These are phyloP conservation scores for Lordiphosa clarofinis DNA, from an alignment of 1,140 invertebrate genomes.

Conservation along the genomic window DNA sequence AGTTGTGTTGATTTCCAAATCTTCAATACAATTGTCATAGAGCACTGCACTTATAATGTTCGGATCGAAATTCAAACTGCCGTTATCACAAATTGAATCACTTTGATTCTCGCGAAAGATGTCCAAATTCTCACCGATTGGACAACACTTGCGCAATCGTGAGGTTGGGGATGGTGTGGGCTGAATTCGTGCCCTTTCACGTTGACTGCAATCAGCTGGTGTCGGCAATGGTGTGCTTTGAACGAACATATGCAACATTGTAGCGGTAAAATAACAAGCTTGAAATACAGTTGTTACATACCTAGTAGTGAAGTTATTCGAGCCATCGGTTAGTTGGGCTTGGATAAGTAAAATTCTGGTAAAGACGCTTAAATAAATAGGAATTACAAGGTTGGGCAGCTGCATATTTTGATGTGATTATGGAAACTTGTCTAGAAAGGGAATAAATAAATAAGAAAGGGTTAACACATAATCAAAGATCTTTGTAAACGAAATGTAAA, in stretches of 20 bases:
- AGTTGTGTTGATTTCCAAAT: slow-evolving; percentile 51
- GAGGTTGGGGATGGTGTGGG: slow-evolving; percentile 39
- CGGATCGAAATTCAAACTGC: slow-evolving; percentile 48
- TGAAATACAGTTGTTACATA: too few relatives aligned
- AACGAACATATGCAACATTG: too few relatives aligned
- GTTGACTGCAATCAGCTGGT: slow-evolving; percentile 66
- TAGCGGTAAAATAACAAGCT: too few relatives aligned
- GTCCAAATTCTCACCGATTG: slow-evolving; percentile 65
- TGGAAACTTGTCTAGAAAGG: too few relatives aligned
- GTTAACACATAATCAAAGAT: slow-evolving; percentile 6
- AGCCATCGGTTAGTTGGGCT: neutral
- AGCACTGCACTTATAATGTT: slow-evolving; percentile 60
- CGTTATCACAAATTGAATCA: slow-evolving; percentile 60
- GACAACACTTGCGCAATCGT: slow-evolving; percentile 66
- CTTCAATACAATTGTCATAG: slow-evolving; percentile 75
- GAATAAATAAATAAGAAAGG: neutral
- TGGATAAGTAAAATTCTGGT: slow-evolving; percentile 1
- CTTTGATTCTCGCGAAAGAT: slow-evolving; percentile 66
- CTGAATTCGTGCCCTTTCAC: slow-evolving; percentile 52
- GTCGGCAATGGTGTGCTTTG: neutral
- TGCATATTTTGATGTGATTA: too few relatives aligned
- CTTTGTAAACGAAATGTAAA: too few relatives aligned
- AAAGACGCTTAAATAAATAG: neutral
- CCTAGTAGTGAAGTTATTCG: too few relatives aligned
- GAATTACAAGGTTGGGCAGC: too few relatives aligned